Evolutionary conservation across 1,140 invertebrate species (phyloP).

Genomic region (Drosophila seguyi): DNA sequence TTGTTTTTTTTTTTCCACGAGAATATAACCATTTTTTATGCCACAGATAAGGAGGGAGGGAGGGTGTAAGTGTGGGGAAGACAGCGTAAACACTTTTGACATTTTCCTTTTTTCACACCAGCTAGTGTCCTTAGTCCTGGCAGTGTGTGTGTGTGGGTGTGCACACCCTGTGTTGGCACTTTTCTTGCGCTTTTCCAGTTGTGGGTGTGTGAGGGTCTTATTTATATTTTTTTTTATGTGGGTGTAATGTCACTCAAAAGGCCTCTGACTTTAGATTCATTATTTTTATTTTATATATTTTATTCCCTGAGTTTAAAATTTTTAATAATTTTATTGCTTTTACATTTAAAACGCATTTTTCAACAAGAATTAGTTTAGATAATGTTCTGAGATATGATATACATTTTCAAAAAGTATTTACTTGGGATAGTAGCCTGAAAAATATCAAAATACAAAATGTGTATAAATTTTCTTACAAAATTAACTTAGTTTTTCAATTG

Average conservation of each 20-base stretch:
- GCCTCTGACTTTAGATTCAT: slow-evolving; percentile 14
- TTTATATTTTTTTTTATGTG: not conserved
- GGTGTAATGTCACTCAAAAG: slow-evolving; percentile 26
- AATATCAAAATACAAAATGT: too few species aligned
- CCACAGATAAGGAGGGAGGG: slow-evolving; percentile 47
- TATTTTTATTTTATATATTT: not conserved
- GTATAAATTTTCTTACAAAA: not conserved
- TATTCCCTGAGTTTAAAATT: not conserved
- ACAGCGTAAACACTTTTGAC: slow-evolving; percentile 80
- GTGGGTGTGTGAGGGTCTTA: slow-evolving; percentile 13
- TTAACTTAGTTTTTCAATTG: not conserved
- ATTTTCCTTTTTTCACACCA: slow-evolving; percentile 77
- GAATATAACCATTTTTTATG: slow-evolving; percentile 56
- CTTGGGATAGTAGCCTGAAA: not conserved
- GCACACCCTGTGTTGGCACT: slow-evolving; percentile 53
- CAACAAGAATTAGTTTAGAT: not conserved
- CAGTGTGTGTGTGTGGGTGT: slow-evolving; percentile 23
- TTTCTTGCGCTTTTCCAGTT: slow-evolving; percentile 61
- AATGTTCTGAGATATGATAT: too few species aligned
- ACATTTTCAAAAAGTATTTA: too few species aligned
- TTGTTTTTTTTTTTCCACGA: not conserved
- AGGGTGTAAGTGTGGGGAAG: slow-evolving; percentile 1
- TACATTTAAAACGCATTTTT: too few species aligned
- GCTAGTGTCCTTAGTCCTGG: slow-evolving; percentile 37
- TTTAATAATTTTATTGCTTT: not conserved